These are phyloP conservation scores for Scaptomyza pallida DNA, from an alignment of 1,140 invertebrate genomes.

Conservation along the genomic window DNA sequence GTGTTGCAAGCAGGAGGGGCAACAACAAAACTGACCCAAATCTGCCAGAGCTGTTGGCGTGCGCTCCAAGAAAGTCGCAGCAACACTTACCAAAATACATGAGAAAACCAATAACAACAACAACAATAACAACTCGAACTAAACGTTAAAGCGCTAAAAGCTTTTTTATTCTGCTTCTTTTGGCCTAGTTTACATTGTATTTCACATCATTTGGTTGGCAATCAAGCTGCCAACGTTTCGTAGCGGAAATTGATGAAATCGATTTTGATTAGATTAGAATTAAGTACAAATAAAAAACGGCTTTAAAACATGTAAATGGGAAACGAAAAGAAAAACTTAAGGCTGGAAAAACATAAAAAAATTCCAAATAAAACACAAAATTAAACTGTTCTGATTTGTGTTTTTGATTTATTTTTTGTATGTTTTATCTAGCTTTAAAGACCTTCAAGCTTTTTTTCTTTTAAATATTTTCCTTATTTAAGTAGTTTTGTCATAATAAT, in stretches of 20 bases:
- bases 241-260: slow-evolving; percentile 52
- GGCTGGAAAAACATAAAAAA: slow-evolving; percentile 4
- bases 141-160: slow-evolving; percentile 48
- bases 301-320: background rate
- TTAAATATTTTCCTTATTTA: too few relatives aligned
- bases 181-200: slow-evolving; percentile 47
- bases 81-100: slow-evolving; percentile 19
- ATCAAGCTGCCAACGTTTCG: slow-evolving; percentile 41
- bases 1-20: slow-evolving; percentile 20
- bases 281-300: background rate
- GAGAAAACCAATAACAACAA: slow-evolving; percentile 14
- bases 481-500: too few relatives aligned
- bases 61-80: slow-evolving; percentile 7
- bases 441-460: too few relatives aligned
- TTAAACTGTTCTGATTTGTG: too few relatives aligned
- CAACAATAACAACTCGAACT: slow-evolving; percentile 22
- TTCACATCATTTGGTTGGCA: slow-evolving; percentile 33
- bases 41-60: slow-evolving; percentile 26
- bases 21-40: slow-evolving; percentile 47
- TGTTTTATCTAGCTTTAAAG: too few relatives aligned
- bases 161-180: slow-evolving; percentile 18
- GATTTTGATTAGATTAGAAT: slow-evolving; percentile 54
- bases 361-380: background rate
- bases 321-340: background rate
- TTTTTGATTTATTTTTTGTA: too few relatives aligned